phyloP scores from a whole-genome alignment of 2,888 invertebrate species.

The Ashinkailepas kermadecensis region DNA sequence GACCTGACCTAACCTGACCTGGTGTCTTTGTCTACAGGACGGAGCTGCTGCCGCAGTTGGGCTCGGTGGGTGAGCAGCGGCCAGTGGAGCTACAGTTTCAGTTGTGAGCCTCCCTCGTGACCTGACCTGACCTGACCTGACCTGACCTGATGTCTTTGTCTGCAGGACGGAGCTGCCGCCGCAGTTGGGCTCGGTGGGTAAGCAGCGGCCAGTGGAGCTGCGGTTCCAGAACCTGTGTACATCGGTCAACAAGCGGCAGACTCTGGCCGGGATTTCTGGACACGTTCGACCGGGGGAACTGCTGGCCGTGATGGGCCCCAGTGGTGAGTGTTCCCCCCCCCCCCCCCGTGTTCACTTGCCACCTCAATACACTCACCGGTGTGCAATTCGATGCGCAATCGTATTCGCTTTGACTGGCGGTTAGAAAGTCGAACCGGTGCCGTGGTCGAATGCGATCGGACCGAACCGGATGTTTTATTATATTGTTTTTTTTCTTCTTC shows the following conservation, averaged over 20 bases:
- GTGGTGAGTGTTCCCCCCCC: constrained; percentile 47
- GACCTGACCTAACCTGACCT: not conserved
- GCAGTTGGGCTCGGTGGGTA: not conserved
- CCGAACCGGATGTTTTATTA: too few species aligned
- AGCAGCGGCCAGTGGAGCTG: not conserved
- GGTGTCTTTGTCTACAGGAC: not conserved
- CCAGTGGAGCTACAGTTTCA: not conserved
- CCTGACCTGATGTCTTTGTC: not conserved
- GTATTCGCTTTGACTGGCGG: too few species aligned
- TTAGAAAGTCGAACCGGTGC: too few species aligned
- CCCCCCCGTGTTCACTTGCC: not conserved
- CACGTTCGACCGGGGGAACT: constrained; percentile 67
- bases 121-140: not conserved
- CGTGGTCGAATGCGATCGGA: too few species aligned
- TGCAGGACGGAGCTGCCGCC: not conserved
- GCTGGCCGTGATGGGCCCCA: constrained; percentile 73
- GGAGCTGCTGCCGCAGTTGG: not conserved
- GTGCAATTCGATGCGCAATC: too few species aligned
- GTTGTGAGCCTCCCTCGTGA: not conserved
- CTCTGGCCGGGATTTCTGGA: constrained; percentile 63
- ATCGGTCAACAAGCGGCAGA: constrained; percentile 49
- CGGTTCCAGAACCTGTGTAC: constrained; percentile 38
- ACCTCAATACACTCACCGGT: too few species aligned
- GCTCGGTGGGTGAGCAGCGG: not conserved
- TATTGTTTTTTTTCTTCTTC: too few species aligned